Evolutionary conservation across 2,113 vertebrate genomes (phyloP), one percentile per base, ranked within the genome.

Genomic region (Pomatorhinus ruficollis): DNA sequence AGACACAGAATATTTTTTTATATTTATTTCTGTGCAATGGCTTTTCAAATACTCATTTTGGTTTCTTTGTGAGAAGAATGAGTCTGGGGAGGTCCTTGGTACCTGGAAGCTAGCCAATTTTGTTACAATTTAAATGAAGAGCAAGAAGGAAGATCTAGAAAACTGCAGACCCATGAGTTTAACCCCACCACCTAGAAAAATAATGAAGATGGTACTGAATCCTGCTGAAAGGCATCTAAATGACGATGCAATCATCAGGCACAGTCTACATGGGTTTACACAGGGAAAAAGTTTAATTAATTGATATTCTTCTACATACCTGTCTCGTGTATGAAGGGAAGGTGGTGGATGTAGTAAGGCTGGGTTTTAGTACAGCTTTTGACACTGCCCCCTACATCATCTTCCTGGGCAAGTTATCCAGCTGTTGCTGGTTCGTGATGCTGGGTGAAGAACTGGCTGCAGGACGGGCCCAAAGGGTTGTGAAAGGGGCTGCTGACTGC

Each of bases 291-390:
- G 31, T 33, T 16, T 39, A 66, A 47, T 8, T 28, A 42, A 49
- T 2, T 75, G 2, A 33, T 49, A 68, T 27, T 16, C 9, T 63
- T 59, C 31, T 39, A 70, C 0, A 3, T 30, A 70, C 2, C 0
- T 8, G 6, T 3, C 18, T n/a, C 0, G 0, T 12, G 4, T 18
- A 79, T 33, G 4, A 77, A 69, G 24, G 7, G 16, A 78, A 69
- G 20, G 5, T 1, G 3, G 24, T 25, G 4, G 11, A 66, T 50
- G 5, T 15, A 37, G 4, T 4, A 30, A 65, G 20, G 49, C 27
- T 27, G 28, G n/a, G 53, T 23, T 71, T 92, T 15, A 33, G 8
- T 35, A 83, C 64, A 30, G 5, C 5, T 78, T 87, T 86, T 40
- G 17, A 53, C 31, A 18, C 47, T 63, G 27, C 16, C 4, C 4